Evolutionary conservation across 2,113 vertebrate species (phyloP).

Genomic region (Crotalus helleri): DNA sequence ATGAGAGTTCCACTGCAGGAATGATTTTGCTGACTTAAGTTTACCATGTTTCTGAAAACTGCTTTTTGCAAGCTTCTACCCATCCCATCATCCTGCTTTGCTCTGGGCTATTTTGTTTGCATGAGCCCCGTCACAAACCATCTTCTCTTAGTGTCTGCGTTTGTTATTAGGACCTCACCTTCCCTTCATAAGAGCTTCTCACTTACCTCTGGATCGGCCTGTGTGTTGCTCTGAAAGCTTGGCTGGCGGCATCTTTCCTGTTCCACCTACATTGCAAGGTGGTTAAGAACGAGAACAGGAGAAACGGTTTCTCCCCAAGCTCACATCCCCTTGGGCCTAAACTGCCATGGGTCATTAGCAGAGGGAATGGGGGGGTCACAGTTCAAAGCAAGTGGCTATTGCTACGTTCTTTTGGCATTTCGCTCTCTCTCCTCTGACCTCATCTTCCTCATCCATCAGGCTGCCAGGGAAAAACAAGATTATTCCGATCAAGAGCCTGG

Average conservation of each 20-base stretch:
- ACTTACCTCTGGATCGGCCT: constrained; percentile 1
- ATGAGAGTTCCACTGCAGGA: not conserved
- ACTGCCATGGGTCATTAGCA: not conserved
- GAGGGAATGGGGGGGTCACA: not conserved
- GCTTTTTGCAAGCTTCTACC: not conserved
- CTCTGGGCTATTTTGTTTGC: not conserved
- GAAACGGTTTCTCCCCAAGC: not conserved
- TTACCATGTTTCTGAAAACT: not conserved
- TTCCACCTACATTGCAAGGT: not conserved
- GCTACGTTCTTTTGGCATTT: not conserved
- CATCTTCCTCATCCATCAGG: not conserved
- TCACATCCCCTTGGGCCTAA: not conserved
- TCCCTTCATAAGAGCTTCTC: not conserved
- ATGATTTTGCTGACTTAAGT: not conserved
- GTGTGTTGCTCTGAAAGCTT: not conserved
- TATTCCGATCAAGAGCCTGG: too few species aligned
- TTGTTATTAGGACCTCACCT: not conserved
- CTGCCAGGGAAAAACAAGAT: not conserved
- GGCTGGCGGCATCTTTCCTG: not conserved
- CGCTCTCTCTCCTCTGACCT: not conserved
- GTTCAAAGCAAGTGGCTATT: not conserved
- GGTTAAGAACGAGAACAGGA: not conserved
- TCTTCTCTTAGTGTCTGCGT: not conserved
- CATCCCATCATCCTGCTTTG: not conserved
- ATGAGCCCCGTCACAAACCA: not conserved